These are phyloP conservation scores for Ganaspis sp. DNA, from an alignment of 1,140 invertebrate species.

Conservation along the genomic window DNA sequence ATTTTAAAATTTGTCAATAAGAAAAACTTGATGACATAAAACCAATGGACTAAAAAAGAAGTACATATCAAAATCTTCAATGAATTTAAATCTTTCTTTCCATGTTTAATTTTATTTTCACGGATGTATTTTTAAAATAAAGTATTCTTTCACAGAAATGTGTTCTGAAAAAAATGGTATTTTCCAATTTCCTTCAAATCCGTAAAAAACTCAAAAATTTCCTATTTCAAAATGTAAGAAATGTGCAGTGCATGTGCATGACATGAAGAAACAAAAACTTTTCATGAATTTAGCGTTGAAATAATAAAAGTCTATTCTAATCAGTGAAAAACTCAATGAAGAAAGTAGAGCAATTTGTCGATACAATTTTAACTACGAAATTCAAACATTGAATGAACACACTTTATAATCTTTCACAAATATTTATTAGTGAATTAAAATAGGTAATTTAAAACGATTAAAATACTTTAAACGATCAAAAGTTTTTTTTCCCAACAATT, in stretches of 20 bases:
- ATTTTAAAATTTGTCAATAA: not conserved
- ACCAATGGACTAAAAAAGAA: slow-evolving; percentile 34
- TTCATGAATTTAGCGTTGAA: slow-evolving; percentile 13
- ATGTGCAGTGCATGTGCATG: slow-evolving; percentile 28
- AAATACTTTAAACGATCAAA: not conserved
- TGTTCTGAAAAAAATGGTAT: not conserved
- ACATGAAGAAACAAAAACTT: slow-evolving; percentile 52
- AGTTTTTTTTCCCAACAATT: not conserved
- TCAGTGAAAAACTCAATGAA: slow-evolving; percentile 60
- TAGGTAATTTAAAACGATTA: not conserved
- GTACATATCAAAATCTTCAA: slow-evolving; percentile 45
- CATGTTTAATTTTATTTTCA: slow-evolving; percentile 41
- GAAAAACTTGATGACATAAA: slow-evolving; percentile 24
- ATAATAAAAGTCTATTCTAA: slow-evolving; percentile 53
- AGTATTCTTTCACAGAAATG: not conserved
- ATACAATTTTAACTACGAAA: slow-evolving; percentile 9
- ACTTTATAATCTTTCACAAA: not conserved
- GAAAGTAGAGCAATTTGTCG: slow-evolving; percentile 60
- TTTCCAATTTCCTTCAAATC: slow-evolving; percentile 1
- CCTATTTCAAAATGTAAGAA: not conserved
- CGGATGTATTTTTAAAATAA: not conserved
- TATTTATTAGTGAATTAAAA: not conserved
- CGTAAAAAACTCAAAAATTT: slow-evolving; percentile 10
- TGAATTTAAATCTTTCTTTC: slow-evolving; percentile 37
- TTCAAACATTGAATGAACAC: slow-evolving; percentile 20